Conservation (phyloP, 2,797 vertebrate genomes). For the Rhinophrynus dorsalis region DNA sequence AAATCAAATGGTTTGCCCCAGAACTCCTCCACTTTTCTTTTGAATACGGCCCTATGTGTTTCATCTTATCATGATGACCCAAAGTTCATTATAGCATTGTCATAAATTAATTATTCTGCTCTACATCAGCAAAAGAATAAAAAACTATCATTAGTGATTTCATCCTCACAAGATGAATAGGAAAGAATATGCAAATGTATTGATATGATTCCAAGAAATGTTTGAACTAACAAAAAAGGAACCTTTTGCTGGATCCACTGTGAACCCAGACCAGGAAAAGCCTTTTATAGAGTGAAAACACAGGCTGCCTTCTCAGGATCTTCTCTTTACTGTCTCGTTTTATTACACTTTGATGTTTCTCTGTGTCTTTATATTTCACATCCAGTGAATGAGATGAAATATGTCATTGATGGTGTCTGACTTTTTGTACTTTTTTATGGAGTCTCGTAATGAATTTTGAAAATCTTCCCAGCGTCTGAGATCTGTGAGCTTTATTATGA, state of each 20-base stretch:
- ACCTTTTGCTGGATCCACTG: neutral
- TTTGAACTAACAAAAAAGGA: slow-evolving; percentile 25
- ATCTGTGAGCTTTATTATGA: slow-evolving; percentile 4
- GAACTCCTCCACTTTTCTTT: no score
- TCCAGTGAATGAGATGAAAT: slow-evolving; percentile 28
- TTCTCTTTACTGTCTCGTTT: neutral
- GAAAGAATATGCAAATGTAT: slow-evolving; percentile 13
- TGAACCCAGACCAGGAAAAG: neutral
- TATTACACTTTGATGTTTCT: slow-evolving; percentile 20
- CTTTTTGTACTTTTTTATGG: slow-evolving; percentile 12
- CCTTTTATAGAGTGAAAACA: neutral
- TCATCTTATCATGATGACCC: no score
- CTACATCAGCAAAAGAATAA: neutral
- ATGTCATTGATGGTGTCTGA: slow-evolving; percentile 8
- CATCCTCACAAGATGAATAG: neutral
- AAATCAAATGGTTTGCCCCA: no score
- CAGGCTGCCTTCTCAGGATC: neutral
- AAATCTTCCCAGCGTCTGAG: slow-evolving; percentile 1
- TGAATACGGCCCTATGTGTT: no score
- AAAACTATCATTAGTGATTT: neutral
- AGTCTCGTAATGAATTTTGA: slow-evolving; percentile 14
- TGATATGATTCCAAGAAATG: neutral
- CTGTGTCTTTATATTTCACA: slow-evolving; percentile 29
- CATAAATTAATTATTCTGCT: slow-evolving; percentile 5
- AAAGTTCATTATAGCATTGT: neutral